A percentile compares a stretch with the other conserved stretches of the same genome.
Evolutionary conservation across 1,140 invertebrate species (phyloP).

Genomic region (Lepidotrigona ventralis): DNA sequence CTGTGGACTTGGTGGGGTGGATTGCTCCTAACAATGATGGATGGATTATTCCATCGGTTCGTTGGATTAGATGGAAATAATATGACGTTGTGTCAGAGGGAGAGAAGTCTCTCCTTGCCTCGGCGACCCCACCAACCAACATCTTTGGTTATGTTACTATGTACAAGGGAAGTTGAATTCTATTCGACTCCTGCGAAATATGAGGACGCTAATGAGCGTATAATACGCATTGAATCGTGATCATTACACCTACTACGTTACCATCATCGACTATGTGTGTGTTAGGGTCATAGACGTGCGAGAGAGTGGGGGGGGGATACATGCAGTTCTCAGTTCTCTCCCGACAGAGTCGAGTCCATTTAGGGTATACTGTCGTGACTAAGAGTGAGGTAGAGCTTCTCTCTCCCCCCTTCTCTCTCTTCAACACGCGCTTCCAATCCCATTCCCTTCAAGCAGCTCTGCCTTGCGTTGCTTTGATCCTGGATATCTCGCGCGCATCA

Average conservation of each 20-base stretch:
- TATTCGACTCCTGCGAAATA: slow-evolving; percentile 41
- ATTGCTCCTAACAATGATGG: slow-evolving; percentile 52
- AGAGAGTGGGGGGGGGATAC: slow-evolving; percentile 14
- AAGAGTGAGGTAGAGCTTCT: slow-evolving; percentile 17
- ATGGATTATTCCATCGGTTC: slow-evolving; percentile 61
- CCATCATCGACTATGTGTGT: not conserved
- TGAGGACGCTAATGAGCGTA: slow-evolving; percentile 61
- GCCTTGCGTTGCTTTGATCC: slow-evolving; percentile 38
- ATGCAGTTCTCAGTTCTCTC: not conserved
- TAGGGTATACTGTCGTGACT: slow-evolving; percentile 43
- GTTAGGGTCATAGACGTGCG: slow-evolving; percentile 2
- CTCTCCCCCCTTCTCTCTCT: slow-evolving; percentile 6
- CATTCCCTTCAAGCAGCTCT: slow-evolving; percentile 20
- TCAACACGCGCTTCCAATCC: not conserved
- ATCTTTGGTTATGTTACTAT: slow-evolving; percentile 54
- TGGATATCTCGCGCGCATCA: slow-evolving; percentile 32
- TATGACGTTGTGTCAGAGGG: slow-evolving; percentile 44
- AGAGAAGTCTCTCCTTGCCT: not conserved
- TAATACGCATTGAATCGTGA: slow-evolving; percentile 60
- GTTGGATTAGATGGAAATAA: slow-evolving; percentile 57
- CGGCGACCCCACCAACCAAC: slow-evolving; percentile 11
- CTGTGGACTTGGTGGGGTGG: not conserved
- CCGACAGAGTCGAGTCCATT: slow-evolving; percentile 54
- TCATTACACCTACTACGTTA: slow-evolving; percentile 30
- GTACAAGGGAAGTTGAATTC: slow-evolving; percentile 42